A percentile compares a stretch with the other conserved stretches of the same genome.
These are phyloP conservation scores for Rhinogobio ventralis DNA, from an alignment of 2,797 vertebrate species.

Conservation along the genomic window DNA sequence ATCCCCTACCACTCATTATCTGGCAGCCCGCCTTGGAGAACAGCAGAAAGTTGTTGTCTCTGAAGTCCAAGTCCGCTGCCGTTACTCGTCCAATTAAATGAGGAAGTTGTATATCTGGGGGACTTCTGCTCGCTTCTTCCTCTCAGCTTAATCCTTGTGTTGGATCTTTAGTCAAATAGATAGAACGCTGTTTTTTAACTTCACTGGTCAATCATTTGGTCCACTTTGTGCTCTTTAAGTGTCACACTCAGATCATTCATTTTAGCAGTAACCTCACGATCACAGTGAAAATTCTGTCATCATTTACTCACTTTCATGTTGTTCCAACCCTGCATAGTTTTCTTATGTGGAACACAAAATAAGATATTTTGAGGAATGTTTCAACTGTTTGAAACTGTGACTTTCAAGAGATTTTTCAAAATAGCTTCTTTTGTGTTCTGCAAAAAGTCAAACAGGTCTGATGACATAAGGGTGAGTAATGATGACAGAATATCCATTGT, in stretches of 20 bases:
- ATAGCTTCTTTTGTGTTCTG: neutral
- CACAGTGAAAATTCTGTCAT: neutral
- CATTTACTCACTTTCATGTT: neutral
- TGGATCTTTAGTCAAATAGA: neutral
- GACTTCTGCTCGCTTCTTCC: neutral
- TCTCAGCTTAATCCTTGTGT: neutral
- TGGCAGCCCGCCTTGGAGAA: neutral
- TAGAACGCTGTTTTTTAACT: neutral
- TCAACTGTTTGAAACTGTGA: no score
- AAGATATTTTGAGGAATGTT: neutral
- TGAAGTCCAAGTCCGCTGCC: neutral
- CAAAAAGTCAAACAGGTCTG: neutral
- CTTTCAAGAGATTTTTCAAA: neutral
- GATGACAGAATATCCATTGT: no score
- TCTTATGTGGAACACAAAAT: neutral
- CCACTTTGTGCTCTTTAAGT: neutral
- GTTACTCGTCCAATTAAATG: neutral
- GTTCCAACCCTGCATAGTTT: neutral
- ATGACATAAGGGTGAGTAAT: no score
- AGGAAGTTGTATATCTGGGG: neutral
- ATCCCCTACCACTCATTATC: neutral
- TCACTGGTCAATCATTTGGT: neutral
- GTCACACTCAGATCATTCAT: no score
- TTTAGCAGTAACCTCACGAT: no score
- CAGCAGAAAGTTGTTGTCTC: slow-evolving; percentile 1